phyloP scores from a whole-genome alignment of 2,888 invertebrate species.

The Amphipoea oculea region DNA sequence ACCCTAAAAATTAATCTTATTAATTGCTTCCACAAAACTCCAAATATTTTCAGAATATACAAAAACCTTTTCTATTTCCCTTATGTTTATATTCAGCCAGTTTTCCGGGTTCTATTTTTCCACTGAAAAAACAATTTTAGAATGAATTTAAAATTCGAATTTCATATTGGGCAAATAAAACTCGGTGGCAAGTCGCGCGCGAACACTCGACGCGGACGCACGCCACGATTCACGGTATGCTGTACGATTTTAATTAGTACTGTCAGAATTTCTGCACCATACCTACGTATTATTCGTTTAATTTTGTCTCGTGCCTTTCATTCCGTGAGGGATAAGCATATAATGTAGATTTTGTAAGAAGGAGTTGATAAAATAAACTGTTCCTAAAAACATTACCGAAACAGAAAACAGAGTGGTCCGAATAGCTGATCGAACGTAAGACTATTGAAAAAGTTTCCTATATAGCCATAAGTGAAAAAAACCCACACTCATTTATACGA shows the following conservation, averaged over 20 bases:
- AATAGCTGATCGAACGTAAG: constrained; percentile 12
- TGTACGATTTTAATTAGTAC: constrained; percentile 67
- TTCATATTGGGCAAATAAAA: constrained; percentile 53
- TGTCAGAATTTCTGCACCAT: constrained; percentile 45
- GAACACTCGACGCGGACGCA: constrained; percentile 41
- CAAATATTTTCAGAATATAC: constrained; percentile 18
- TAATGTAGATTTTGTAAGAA: neutral
- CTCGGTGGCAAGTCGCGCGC: constrained; percentile 42
- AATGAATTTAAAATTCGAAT: constrained; percentile 47
- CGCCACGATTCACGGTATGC: constrained; percentile 61
- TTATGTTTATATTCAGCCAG: constrained; percentile 30
- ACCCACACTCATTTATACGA: constrained; percentile 47
- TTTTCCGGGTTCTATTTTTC: constrained; percentile 11
- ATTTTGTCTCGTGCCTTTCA: constrained; percentile 40
- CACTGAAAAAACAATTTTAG: constrained; percentile 8
- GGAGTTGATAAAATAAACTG: neutral
- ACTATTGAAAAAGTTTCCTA: constrained; percentile 3
- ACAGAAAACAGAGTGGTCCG: neutral
- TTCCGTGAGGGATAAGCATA: neutral
- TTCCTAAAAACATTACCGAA: neutral
- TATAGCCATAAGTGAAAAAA: constrained; percentile 22
- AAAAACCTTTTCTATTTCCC: constrained; percentile 8
- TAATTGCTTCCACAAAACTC: neutral
- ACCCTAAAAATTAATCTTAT: neutral
- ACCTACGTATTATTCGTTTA: constrained; percentile 41